Percentiles rank a stretch among this genome's conserved stretches.
Evolutionary conservation across 2,888 invertebrate species (phyloP).

Genomic region (Byasa hedistus): DNA sequence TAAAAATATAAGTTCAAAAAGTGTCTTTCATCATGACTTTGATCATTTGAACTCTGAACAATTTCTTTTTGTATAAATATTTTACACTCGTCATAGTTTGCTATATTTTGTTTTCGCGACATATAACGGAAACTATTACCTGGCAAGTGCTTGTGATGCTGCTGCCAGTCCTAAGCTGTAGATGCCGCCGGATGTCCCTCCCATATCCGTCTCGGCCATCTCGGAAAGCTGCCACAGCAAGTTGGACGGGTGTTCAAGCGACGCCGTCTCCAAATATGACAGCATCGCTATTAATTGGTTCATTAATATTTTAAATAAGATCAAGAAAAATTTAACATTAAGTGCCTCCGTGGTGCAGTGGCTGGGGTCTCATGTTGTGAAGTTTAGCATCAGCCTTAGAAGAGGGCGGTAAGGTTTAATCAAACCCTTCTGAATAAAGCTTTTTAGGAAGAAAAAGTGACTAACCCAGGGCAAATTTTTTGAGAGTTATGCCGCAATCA

Average conservation of each 20-base stretch:
- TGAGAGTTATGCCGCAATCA: constrained; percentile 86
- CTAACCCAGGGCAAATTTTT: constrained; percentile 80
- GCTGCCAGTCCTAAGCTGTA: constrained; percentile 88
- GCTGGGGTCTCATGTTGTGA: too few species aligned
- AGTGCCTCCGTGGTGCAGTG: too few species aligned
- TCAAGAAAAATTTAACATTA: too few species aligned
- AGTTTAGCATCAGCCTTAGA: too few species aligned
- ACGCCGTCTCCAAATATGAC: constrained; percentile 51
- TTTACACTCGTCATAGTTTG: too few species aligned
- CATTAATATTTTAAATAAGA: background rate
- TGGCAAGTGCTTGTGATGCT: constrained; percentile 74
- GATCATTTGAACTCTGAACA: too few species aligned
- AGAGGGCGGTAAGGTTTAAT: too few species aligned
- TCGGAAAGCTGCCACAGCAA: constrained; percentile 76
- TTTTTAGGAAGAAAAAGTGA: background rate
- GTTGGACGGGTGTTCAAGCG: constrained; percentile 60
- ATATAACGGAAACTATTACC: constrained; percentile 38
- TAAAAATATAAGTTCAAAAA: too few species aligned
- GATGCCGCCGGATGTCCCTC: constrained; percentile 89
- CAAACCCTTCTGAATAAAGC: too few species aligned
- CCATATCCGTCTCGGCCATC: constrained; percentile 85
- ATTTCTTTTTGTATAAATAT: too few species aligned
- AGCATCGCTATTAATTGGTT: constrained; percentile 50
- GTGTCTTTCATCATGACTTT: too few species aligned
- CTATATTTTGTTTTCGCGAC: too few species aligned